Percentiles rank a stretch among this genome's conserved stretches.
Conservation (phyloP, 2,888 invertebrate species). For the Euproctis similis region DNA sequence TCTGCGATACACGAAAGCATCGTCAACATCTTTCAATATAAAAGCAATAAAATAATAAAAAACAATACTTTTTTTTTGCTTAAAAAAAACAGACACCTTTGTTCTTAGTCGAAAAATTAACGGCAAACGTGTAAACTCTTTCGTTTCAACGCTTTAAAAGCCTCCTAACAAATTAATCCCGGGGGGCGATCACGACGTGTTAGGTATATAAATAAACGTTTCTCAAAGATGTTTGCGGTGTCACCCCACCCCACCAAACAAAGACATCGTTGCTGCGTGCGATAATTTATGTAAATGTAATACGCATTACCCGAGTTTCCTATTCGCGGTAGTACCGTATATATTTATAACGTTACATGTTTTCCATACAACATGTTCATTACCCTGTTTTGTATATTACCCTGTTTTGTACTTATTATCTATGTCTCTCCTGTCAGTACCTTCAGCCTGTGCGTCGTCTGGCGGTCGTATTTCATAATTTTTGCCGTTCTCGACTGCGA, state of each 20-base stretch:
- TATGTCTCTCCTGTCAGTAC: conserved; percentile 48
- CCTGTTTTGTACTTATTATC: conserved; percentile 62
- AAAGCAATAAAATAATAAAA: too few species aligned
- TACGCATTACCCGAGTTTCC: conserved; percentile 65
- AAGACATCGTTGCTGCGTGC: conserved; percentile 47
- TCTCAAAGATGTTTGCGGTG: conserved; percentile 32
- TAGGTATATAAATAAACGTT: conserved; percentile 52
- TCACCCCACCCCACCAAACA: conserved; percentile 31
- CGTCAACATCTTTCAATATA: too few species aligned
- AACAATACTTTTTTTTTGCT: too few species aligned
- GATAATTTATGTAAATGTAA: conserved; percentile 72
- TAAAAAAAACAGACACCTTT: too few species aligned
- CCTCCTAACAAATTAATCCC: too few species aligned
- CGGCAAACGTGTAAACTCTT: too few species aligned
- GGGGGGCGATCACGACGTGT: conserved; percentile 49
- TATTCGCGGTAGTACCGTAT: conserved; percentile 47
- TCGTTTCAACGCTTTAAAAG: too few species aligned
- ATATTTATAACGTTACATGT: conserved; percentile 50
- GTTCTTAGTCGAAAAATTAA: too few species aligned
- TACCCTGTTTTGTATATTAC: conserved; percentile 60
- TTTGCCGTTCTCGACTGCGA: conserved; percentile 32
- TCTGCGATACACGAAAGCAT: too few species aligned
- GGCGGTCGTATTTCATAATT: conserved; percentile 42
- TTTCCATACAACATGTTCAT: conserved; percentile 60
- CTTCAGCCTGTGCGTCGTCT: conserved; percentile 29